These are phyloP conservation scores for Mimachlamys varia DNA, from an alignment of 2,888 invertebrate genomes.

Conservation along the genomic window DNA sequence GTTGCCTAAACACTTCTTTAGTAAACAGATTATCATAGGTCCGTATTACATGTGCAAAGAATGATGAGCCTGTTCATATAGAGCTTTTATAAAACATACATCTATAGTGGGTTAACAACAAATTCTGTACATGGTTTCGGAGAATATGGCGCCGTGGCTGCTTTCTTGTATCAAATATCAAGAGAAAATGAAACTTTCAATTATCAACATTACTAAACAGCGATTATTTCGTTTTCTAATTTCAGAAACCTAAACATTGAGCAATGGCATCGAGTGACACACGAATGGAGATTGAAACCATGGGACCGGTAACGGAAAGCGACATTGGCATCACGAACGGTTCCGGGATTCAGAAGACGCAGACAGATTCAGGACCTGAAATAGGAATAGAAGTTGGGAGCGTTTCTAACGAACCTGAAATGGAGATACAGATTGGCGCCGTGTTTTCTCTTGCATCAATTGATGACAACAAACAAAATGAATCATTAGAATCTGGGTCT, in stretches of 20 bases:
- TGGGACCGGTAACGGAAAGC: neutral
- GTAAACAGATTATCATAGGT: no score
- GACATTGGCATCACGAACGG: neutral
- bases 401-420: neutral
- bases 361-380: neutral
- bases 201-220: no score
- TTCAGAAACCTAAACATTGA: neutral
- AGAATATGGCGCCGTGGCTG: no score
- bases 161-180: no score
- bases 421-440: constrained; percentile 22
- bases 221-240: neutral
- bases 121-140: no score
- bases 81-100: no score
- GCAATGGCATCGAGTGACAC: neutral
- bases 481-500: neutral
- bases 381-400: neutral
- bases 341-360: neutral
- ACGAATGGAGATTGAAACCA: constrained; percentile 3
- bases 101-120: no score
- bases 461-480: neutral
- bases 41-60: no score
- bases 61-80: no score
- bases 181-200: no score
- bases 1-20: no score
- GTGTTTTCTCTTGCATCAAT: neutral